Percentiles rank a stretch among this genome's conserved stretches.
Conservation (phyloP, 1,140 invertebrate genomes). For the Lepidurus arcticus region DNA sequence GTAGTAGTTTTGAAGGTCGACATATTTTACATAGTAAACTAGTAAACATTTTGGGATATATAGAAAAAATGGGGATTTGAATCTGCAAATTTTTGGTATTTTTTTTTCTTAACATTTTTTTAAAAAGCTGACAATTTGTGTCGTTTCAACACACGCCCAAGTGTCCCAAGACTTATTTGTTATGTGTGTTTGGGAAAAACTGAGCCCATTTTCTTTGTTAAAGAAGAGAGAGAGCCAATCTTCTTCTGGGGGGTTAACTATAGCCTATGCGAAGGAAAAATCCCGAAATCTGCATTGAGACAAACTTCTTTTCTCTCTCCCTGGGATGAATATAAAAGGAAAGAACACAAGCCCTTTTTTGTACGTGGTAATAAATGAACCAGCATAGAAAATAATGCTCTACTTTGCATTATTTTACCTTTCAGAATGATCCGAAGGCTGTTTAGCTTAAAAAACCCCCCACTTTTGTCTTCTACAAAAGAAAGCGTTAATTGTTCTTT, state of each 20-base stretch:
- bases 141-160: background rate
- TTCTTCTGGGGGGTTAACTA: background rate
- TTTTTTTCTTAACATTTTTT: background rate
- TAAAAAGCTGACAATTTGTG: background rate
- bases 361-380: conserved; percentile 15
- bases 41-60: background rate
- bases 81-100: background rate
- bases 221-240: background rate
- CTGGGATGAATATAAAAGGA: background rate
- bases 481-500: background rate
- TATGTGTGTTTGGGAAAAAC: background rate
- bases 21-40: background rate
- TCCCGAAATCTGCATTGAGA: background rate
- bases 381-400: conserved; percentile 8
- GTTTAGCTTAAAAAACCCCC: no score
- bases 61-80: background rate
- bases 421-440: background rate
- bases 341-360: conserved; percentile 19
- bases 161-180: background rate
- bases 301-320: background rate
- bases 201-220: background rate
- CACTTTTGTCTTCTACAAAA: no score
- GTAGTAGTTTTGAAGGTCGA: background rate
- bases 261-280: background rate
- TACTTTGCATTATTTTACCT: background rate